Base-by-base conservation (phyloP, 2,113 vertebrate genomes). In the Leucosticte australis region DNA sequence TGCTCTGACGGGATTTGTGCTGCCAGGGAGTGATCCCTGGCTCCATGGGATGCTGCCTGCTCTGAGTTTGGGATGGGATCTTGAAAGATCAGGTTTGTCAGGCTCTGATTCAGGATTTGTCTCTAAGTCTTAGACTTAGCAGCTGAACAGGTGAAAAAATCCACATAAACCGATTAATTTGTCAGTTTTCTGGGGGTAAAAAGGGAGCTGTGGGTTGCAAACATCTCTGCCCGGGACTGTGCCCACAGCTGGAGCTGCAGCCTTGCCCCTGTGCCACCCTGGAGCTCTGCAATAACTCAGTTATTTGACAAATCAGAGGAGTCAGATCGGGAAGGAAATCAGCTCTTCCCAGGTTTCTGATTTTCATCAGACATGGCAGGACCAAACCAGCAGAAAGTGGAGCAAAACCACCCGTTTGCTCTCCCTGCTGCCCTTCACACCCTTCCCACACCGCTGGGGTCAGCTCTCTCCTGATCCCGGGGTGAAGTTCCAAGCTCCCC, bases 391-490 rank as follows among this genome's bases (percentile, higher is more conserved):
- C 70, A 83, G 71, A 90, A 86, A 88, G 33, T 1, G 22, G 49
- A 88, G 42, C 59, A 65, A 35, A 94, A 2, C 87, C 77, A 7
- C 86, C 46, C 39, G 0, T 70, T 50, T 24, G 47, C 64, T 20
- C 33, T 81, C 86, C 39, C 31, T 1, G 16, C 47, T 69, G 24
- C 74, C 23, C 44, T 70, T 24, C 8, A 0, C 8, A 3, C 68
- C 64, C 23, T 3, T 53, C 50, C 89, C 87, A 55, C 0, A 47
- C 80, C 62, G 37, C 42, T 9, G 87, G 33, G 18, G 35, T 44
- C 26, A 0, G 10, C 12, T 77, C 2, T 0, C 13, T 63, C 18
- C 27, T 6, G 0, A 23, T 31, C 27, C 64, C 35, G 5, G 8
- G 57, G 14, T 13, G 13, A 69, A 59, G 37, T 89, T 73, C 82